Percentiles rank a stretch among this genome's conserved stretches.
These are phyloP conservation scores for Labeo calbasu DNA, from an alignment of 2,797 vertebrate species.

Conservation along the genomic window DNA sequence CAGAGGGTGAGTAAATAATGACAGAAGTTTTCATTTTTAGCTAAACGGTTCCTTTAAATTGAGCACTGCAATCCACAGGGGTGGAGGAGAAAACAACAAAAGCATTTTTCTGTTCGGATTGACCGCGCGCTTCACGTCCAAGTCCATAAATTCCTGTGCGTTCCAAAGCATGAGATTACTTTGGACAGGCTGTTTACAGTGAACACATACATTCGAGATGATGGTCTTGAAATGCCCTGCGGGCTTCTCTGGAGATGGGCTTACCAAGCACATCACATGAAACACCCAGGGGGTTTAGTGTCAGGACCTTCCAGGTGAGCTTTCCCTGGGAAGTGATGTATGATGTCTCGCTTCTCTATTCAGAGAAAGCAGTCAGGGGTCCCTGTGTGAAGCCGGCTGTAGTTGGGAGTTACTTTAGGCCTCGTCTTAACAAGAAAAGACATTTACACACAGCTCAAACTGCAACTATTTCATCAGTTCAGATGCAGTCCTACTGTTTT, in stretches of 20 bases:
- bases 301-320: conserved; percentile 47
- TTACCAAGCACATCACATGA: conserved; percentile 32
- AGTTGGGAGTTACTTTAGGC: conserved; percentile 44
- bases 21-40: not conserved
- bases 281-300: conserved; percentile 25
- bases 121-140: conserved; percentile 19
- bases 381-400: conserved; percentile 40
- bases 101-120: conserved; percentile 23
- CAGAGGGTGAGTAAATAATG: not conserved
- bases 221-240: conserved; percentile 38
- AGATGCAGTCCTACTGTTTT: not conserved
- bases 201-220: conserved; percentile 15
- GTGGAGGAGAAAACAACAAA: not conserved
- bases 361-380: conserved; percentile 41
- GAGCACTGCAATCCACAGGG: not conserved
- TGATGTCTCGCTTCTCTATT: conserved; percentile 41
- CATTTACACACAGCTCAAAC: not conserved
- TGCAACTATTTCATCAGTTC: not conserved
- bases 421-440: conserved; percentile 4
- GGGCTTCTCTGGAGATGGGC: conserved; percentile 3
- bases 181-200: conserved; percentile 34
- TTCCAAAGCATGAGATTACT: conserved; percentile 37
- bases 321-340: conserved; percentile 34
- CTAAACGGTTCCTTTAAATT: not conserved
- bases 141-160: conserved; percentile 29